Evolutionary conservation across 1,140 invertebrate species (phyloP), one percentile per base, ranked within the genome.

Genomic region (Cydia amplana): DNA sequence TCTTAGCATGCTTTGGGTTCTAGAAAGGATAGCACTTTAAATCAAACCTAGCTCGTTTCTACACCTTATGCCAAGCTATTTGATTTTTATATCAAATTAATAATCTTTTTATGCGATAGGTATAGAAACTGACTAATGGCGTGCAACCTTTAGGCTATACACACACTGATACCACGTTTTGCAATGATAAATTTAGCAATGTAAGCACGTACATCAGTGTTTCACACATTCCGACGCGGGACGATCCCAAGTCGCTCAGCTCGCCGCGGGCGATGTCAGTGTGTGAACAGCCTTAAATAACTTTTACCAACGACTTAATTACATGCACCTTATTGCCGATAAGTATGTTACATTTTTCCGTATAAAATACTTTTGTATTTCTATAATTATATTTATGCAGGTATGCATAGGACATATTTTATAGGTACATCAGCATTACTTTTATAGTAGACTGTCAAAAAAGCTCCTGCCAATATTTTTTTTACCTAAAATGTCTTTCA

Each of bases 101-200:
- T n/a, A 46, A 46, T 46, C 14, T 46, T 12, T 46, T 16, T 46
- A 46, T 46, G 55, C 18, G 55, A 10, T 2, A 60, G 55, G 55
- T 23, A 60, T 60, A 60, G 55, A 60, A 60, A 60, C 9, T 60
- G 55, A 60, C 55, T 60, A 60, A 60, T 60, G 51, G 51, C 55
- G 55, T 60, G 55, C 55, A 23, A 23, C 20, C 55, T 51, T 51
- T 51, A 51, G 49, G n/a, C 5, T n/a, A 6, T 18, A n/a, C 49
- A 51, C 49, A 18, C 49, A 18, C 49, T 51, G n/a, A 51, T 12
- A 51, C 49, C 49, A 18, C 49, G 46, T 14, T 16, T 6, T 32
- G 32, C 32, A 51, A 51, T n/a, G 16, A 12, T 6, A 51, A n/a
- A 51, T n/a, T 2, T 46, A n/a, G 7, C 6, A 6, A 51, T 51